A percentile compares a stretch with the other conserved stretches of the same genome.
These are phyloP conservation scores for Halcyon senegalensis DNA, from an alignment of 2,113 vertebrate genomes.

Conservation along the genomic window DNA sequence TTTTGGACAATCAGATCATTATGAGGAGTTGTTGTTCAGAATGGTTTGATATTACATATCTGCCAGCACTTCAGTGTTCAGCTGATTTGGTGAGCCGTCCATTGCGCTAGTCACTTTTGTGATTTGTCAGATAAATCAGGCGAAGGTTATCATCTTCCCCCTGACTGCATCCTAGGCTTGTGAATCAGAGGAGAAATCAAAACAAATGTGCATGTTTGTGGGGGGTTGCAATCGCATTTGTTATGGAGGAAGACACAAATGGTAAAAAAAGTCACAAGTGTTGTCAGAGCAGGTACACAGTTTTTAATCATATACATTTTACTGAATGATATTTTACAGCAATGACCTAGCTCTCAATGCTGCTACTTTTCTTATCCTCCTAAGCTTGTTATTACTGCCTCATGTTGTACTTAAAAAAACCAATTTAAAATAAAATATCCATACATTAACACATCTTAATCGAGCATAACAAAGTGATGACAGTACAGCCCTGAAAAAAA, in stretches of 20 bases:
- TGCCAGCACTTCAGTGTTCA: background rate
- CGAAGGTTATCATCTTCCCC: background rate
- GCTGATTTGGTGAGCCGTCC: background rate
- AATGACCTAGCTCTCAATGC: background rate
- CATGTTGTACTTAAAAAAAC: background rate
- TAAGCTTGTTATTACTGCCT: background rate
- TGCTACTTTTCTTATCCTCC: background rate
- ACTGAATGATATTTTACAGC: background rate
- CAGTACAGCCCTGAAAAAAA: background rate
- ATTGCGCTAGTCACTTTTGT: fast-evolving
- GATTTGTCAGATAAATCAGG: background rate
- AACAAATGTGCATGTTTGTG: background rate
- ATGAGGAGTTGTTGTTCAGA: background rate
- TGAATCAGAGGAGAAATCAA: background rate
- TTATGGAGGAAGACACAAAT: background rate
- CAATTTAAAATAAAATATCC: background rate
- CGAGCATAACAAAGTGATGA: background rate
- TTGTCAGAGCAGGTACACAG: background rate
- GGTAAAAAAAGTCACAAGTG: background rate
- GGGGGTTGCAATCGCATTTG: background rate
- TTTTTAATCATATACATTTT: background rate
- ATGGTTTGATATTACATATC: background rate
- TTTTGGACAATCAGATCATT: background rate
- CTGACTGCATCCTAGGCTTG: background rate
- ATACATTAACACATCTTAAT: background rate